Evolutionary conservation across 2,888 invertebrate genomes (phyloP).

Genomic region (Spilarctia lutea): DNA sequence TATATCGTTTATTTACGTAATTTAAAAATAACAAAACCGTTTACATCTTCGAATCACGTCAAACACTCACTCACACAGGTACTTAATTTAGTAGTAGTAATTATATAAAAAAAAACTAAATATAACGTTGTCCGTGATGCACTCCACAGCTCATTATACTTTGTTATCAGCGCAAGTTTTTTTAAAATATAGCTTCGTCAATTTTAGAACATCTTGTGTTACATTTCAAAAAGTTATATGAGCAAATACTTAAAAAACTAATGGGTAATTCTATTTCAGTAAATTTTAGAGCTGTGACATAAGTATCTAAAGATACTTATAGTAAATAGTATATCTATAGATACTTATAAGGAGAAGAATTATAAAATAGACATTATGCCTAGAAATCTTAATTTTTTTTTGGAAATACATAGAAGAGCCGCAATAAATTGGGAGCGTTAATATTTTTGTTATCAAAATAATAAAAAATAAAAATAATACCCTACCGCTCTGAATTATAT

Average conservation of each 20-base stretch:
- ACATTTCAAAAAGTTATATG: background rate
- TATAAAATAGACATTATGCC: background rate
- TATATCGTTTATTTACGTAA: constrained; percentile 14
- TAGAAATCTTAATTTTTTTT: background rate
- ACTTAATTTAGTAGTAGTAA: constrained; percentile 1
- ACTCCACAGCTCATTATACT: background rate
- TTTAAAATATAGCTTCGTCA: background rate
- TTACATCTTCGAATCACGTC: background rate
- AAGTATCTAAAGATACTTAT: background rate
- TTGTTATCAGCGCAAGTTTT: background rate
- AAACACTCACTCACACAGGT: constrained; percentile 8
- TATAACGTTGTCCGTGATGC: background rate
- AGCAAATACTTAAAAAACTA: background rate
- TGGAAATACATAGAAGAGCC: background rate
- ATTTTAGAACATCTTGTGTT: background rate
- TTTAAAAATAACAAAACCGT: constrained; percentile 1
- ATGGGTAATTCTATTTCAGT: background rate
- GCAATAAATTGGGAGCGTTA: background rate
- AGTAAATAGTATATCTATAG: too few relatives aligned
- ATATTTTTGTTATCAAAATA: background rate
- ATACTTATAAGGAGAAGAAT: background rate
- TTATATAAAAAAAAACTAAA: background rate
- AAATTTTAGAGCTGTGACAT: background rate
- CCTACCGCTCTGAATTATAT: background rate
- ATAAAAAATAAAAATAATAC: background rate